Conservation (phyloP, 2,113 vertebrate genomes). For the Scolopax mira region DNA sequence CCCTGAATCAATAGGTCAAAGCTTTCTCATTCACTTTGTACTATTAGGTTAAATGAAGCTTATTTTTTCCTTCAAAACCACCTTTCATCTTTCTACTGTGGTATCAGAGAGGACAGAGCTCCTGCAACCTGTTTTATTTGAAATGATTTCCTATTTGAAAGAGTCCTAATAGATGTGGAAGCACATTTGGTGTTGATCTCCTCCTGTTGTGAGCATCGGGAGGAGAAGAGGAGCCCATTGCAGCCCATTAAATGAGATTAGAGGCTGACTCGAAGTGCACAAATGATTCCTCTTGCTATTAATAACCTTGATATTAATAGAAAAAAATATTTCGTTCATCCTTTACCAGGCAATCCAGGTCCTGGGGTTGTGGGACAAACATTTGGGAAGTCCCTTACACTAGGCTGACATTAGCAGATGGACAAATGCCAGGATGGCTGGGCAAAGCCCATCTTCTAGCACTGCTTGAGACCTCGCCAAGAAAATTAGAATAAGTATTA, state of each 20-base stretch:
- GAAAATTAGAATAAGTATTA: not conserved
- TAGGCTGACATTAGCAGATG: rapidly evolving
- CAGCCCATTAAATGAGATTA: not conserved
- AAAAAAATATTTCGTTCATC: not conserved
- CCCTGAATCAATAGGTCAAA: not conserved
- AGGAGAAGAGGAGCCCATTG: not conserved
- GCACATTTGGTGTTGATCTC: not conserved
- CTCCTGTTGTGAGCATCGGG: not conserved
- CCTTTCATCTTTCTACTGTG: not conserved
- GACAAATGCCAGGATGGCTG: not conserved
- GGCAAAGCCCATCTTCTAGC: not conserved
- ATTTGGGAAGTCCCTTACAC: not conserved
- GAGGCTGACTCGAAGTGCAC: not conserved
- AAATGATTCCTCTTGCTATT: not conserved
- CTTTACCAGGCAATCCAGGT: not conserved
- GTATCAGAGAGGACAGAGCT: not conserved
- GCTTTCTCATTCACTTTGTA: not conserved
- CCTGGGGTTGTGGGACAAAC: not conserved
- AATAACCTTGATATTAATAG: not conserved
- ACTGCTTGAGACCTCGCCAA: not conserved
- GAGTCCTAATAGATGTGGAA: not conserved
- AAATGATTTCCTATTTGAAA: not conserved
- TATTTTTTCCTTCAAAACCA: not conserved
- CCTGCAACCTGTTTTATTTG: not conserved
- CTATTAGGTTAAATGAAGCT: not conserved